Conservation (phyloP, 2,113 vertebrate species). For the Sylvia atricapilla region DNA sequence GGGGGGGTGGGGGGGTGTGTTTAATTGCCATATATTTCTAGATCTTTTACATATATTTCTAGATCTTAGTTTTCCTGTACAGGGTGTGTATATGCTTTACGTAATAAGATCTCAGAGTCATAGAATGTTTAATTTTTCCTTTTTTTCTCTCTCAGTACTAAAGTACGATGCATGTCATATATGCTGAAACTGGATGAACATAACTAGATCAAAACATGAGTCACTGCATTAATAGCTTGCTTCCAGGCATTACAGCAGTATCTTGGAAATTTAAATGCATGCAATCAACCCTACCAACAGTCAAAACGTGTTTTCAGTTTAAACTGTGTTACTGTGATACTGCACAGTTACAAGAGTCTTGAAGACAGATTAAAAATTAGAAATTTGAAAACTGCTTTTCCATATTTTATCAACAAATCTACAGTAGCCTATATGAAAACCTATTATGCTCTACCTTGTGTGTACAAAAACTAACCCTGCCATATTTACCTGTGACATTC, state of each 20-base stretch:
- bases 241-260: background rate
- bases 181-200: background rate
- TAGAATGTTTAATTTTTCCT: background rate
- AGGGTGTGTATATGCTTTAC: background rate
- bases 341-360: background rate
- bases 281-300: background rate
- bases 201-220: slow-evolving; percentile 16
- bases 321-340: background rate
- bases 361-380: background rate
- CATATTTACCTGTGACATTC: background rate
- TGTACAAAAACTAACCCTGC: background rate
- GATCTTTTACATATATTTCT: background rate
- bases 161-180: background rate
- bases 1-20: no score
- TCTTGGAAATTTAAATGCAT: background rate
- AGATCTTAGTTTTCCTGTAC: background rate
- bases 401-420: background rate
- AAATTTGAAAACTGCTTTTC: background rate
- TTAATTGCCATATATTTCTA: background rate
- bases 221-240: background rate
- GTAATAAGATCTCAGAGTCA: background rate
- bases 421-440: background rate
- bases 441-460: background rate
- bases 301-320: background rate
- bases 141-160: background rate